Evolutionary conservation across 2,113 vertebrate genomes (phyloP).

Genomic region (Megaceryle maxima): DNA sequence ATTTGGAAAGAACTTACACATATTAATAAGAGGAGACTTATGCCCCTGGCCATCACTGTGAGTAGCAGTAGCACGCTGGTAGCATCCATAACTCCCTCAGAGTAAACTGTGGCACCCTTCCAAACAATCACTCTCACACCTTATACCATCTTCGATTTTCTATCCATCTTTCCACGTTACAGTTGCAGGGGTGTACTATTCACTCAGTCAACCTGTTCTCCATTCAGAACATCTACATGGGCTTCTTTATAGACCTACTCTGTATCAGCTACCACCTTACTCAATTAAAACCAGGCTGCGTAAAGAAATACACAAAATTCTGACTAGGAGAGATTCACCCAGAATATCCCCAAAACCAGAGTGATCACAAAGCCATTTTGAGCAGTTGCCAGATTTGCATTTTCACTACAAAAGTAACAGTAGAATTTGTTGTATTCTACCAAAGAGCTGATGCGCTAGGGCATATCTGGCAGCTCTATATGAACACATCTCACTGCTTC

Average conservation of each 20-base stretch:
- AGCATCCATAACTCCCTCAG: not conserved
- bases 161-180: not conserved
- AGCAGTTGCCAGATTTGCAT: not conserved
- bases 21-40: too few relatives aligned
- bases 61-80: not conserved
- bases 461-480: conserved; percentile 29
- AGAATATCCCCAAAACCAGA: not conserved
- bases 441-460: not conserved
- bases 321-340: not conserved
- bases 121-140: not conserved
- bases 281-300: not conserved
- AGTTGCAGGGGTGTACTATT: not conserved
- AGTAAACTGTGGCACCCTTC: not conserved
- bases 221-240: not conserved
- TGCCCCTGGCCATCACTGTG: not conserved
- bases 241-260: not conserved
- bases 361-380: not conserved
- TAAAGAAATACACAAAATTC: not conserved
- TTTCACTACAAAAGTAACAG: conserved; percentile 14
- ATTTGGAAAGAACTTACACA: not conserved
- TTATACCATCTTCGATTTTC: not conserved
- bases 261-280: not conserved
- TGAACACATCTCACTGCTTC: conserved; percentile 29
- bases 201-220: not conserved
- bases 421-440: conserved; percentile 1